Base-by-base conservation (phyloP, 2,888 invertebrate genomes). In the Tolmerus cingulatus region DNA sequence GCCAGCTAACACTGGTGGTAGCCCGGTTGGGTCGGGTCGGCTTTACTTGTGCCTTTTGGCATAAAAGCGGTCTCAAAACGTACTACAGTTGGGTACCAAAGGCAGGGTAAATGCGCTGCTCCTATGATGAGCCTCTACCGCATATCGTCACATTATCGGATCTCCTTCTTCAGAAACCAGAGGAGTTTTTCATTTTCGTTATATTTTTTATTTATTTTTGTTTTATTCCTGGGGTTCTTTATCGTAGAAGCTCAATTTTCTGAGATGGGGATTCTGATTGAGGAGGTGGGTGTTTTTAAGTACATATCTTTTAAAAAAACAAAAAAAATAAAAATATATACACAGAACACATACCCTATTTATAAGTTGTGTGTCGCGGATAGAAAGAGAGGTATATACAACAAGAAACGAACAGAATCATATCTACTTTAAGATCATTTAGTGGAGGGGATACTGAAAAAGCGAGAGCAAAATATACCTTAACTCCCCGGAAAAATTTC, bases 271-370 rank as follows among this genome's bases (percentile, higher is more conserved):
- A 55, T 82, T 66, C 79, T 82, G 82, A 46, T 82, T 55, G 82
- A 55, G 57, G 82, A 82, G 82, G 81, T 82, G 82, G 82, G 66
- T 82, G 82, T 82, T 82, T 37, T 82, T 55, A 40, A 66, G 82
- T 82, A 82, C 82, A 82, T 34, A 66, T 66, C 66, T 55, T 55
- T 8, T 19, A 19, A 55, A 74, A 74, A 74, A 74, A 14, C 0
- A 46, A 46, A 16, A 14, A 46, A 46, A 14, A 16, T 40, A 12
- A 46, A 34, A 40, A 16, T 37, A 51, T 51, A 7, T 51, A 19
- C 55, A 81, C 23, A 27, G 55, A 27, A 81, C n/a, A 30, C 81
- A 81, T 74, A 30, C n/a, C 40, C 78, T 16, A 37, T 27, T 40
- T 77, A 34, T 37, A 16, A 14, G 7, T 40, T 77, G 8, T 19